Percentiles rank a stretch among this genome's conserved stretches.
These are phyloP conservation scores for Agelas oroides DNA, from an alignment of 37 sponge, comb jelly and placozoan genomes.

Conservation along the genomic window DNA sequence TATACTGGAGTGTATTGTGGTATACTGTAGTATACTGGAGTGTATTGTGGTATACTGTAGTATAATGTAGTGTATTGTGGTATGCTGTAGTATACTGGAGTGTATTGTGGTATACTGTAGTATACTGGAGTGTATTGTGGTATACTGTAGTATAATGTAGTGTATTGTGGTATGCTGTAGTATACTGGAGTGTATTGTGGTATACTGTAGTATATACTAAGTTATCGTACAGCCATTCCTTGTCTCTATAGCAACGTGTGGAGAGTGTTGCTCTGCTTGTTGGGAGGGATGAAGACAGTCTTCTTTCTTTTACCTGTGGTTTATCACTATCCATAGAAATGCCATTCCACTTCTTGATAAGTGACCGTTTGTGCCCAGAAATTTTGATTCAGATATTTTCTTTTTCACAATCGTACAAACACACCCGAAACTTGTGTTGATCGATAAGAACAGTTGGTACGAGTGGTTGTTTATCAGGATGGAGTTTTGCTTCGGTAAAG, in stretches of 20 bases:
- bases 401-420: conserved; percentile 3
- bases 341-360: conserved; percentile 14
- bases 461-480: conserved; percentile 9
- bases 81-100: too few species aligned
- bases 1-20: too few species aligned
- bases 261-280: conserved; percentile 39
- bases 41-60: too few species aligned
- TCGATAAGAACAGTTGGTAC: conserved; percentile 20
- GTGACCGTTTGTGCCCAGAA: background rate
- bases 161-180: too few species aligned
- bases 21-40: too few species aligned
- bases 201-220: too few species aligned
- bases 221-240: too few species aligned
- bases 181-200: too few species aligned
- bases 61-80: too few species aligned
- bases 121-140: too few species aligned
- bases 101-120: too few species aligned
- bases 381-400: background rate
- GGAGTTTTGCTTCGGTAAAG: background rate
- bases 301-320: conserved; percentile 27
- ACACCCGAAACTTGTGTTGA: conserved; percentile 9
- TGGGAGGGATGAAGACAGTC: conserved; percentile 53
- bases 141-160: too few species aligned
- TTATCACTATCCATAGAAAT: conserved; percentile 19
- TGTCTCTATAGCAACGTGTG: conserved; percentile 53